Conservation (phyloP, 2,113 vertebrate genomes). For the Macrotis lagotis region DNA sequence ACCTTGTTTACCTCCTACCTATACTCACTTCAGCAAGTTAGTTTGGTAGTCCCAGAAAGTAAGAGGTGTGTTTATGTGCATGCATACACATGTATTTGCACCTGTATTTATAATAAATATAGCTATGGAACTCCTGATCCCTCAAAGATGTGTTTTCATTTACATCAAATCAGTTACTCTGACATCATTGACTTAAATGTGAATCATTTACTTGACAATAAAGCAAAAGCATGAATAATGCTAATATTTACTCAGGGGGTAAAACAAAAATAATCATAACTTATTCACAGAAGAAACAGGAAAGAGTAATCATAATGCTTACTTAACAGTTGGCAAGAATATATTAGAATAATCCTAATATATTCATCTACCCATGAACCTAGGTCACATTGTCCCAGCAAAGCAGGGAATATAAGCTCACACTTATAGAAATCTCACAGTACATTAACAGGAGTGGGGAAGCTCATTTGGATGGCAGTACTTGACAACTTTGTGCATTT, state of each 20-base stretch:
- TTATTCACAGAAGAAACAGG: background rate
- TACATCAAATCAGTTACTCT: background rate
- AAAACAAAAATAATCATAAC: background rate
- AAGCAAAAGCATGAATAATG: background rate
- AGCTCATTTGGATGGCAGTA: background rate
- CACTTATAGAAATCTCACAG: background rate
- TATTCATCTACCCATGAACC: background rate
- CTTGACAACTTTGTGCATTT: background rate
- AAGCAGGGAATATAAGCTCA: background rate
- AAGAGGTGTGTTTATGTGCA: background rate
- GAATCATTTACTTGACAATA: background rate
- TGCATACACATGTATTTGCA: background rate
- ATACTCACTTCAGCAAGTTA: background rate
- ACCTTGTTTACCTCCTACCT: background rate
- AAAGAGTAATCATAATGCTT: background rate
- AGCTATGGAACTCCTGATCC: background rate
- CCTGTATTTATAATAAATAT: background rate
- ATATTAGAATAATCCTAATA: background rate
- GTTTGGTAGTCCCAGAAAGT: background rate
- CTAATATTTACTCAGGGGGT: background rate
- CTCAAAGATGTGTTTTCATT: background rate
- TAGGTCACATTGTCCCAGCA: background rate
- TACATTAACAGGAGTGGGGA: background rate
- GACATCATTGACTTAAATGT: background rate
- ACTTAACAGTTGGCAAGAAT: background rate